These are phyloP conservation scores for Syngnathus acus DNA, from an alignment of 2,797 vertebrate species.

Conservation along the genomic window DNA sequence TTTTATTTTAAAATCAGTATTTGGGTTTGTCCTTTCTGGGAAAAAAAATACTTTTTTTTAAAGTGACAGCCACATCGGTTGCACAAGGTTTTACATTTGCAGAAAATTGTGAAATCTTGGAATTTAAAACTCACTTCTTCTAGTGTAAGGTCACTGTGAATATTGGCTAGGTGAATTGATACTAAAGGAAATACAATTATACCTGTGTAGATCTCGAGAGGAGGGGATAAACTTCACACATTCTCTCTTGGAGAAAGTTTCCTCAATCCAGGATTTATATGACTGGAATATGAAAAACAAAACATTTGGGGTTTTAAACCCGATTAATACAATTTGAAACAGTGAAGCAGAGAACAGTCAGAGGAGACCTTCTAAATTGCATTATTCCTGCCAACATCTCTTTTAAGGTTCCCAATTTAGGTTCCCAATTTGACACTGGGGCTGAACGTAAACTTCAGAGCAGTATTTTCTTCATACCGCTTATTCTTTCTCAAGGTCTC, in stretches of 20 bases:
- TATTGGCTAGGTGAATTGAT: neutral
- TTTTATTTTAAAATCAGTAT: neutral
- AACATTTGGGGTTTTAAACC: neutral
- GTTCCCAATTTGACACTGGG: no score
- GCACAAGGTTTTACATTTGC: slow-evolving; percentile 11
- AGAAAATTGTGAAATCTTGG: slow-evolving; percentile 15
- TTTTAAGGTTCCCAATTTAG: no score
- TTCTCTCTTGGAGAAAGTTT: slow-evolving; percentile 84
- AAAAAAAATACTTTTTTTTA: no score
- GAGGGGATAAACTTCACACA: slow-evolving; percentile 82
- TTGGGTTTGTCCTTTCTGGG: neutral
- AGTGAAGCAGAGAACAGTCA: neutral
- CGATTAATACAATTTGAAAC: neutral
- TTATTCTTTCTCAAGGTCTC: slow-evolving; percentile 11
- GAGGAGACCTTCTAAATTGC: no score
- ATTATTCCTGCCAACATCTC: no score
- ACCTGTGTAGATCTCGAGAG: slow-evolving; percentile 87
- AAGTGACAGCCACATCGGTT: neutral
- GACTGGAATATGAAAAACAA: slow-evolving; percentile 58
- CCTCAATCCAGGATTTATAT: slow-evolving; percentile 86
- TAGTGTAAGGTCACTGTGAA: neutral
- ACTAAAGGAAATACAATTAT: slow-evolving; percentile 19
- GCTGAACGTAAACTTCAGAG: neutral
- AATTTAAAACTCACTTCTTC: slow-evolving; percentile 4
- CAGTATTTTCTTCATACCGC: slow-evolving; percentile 10